Conservation (phyloP, 1,140 invertebrate genomes). For the Drosophila navojoa region DNA sequence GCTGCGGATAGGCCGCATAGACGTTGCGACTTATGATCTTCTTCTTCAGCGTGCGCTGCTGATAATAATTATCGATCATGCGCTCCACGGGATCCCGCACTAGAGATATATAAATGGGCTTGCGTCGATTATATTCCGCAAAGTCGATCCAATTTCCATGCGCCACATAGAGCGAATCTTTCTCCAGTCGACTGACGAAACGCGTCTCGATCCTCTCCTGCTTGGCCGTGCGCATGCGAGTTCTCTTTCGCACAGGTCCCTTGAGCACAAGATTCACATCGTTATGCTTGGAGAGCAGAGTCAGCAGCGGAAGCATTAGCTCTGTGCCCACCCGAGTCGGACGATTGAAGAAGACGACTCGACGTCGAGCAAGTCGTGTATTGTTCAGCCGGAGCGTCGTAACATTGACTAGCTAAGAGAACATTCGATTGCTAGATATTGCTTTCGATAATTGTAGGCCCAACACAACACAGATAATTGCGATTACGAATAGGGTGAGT, state of each 20-base stretch:
- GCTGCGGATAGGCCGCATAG: conserved; percentile 91
- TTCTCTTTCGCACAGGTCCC: conserved; percentile 49
- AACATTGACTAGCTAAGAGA: conserved; percentile 50
- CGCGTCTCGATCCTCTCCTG: conserved; percentile 87
- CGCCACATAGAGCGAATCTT: conserved; percentile 65
- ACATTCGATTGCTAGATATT: not conserved
- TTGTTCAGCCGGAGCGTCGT: conserved; percentile 87
- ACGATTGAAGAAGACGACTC: conserved; percentile 93
- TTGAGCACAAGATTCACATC: conserved; percentile 61
- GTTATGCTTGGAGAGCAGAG: conserved; percentile 89
- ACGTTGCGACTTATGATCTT: conserved; percentile 95
- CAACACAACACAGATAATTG: conserved; percentile 80
- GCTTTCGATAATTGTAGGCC: not conserved
- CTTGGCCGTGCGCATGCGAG: conserved; percentile 85
- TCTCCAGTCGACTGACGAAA: conserved; percentile 71
- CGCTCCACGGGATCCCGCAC: conserved; percentile 94
- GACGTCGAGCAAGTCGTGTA: conserved; percentile 88
- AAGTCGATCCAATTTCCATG: conserved; percentile 85
- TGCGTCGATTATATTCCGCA: conserved; percentile 88
- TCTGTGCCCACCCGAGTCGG: conserved; percentile 92
- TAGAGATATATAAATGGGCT: conserved; percentile 94
- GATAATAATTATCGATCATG: conserved; percentile 92
- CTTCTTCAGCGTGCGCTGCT: conserved; percentile 90
- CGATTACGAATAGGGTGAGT: conserved; percentile 16
- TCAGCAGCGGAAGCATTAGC: conserved; percentile 86